These are phyloP conservation scores for Encarsia formosa DNA, from an alignment of 2,888 invertebrate genomes.

Conservation along the genomic window DNA sequence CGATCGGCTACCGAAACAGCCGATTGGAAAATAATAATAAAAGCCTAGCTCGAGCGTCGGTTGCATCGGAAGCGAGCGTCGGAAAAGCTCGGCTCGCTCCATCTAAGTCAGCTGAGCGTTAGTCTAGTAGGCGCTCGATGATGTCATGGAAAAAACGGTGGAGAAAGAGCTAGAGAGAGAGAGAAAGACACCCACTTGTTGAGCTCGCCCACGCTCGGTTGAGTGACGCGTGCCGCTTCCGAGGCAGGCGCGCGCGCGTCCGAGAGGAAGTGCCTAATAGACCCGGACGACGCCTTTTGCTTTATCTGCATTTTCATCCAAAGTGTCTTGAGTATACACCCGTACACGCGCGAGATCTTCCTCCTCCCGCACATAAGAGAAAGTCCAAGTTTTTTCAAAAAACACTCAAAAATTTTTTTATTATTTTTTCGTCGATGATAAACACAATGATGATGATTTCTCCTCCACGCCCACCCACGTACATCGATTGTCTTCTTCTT, in stretches of 20 bases:
- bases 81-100: slow-evolving; percentile 18
- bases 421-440: no score
- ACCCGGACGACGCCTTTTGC: no score
- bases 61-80: slow-evolving; percentile 7
- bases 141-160: no score
- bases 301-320: no score
- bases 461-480: neutral
- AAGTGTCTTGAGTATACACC: no score
- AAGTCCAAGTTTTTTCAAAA: no score
- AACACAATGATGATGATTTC: slow-evolving; percentile 8
- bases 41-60: neutral
- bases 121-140: slow-evolving; percentile 21
- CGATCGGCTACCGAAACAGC: neutral
- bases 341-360: no score
- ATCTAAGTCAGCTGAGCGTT: slow-evolving; percentile 19
- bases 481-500: slow-evolving; percentile 10
- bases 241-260: neutral
- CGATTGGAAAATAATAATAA: neutral
- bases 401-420: no score
- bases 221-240: no score
- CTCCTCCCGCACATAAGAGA: no score
- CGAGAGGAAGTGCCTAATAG: no score
- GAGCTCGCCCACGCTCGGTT: neutral
- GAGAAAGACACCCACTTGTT: slow-evolving; percentile 17
- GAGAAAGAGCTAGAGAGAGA: neutral